These are phyloP conservation scores for Argyrosomus regius DNA, from an alignment of 2,797 vertebrate species.

Conservation along the genomic window DNA sequence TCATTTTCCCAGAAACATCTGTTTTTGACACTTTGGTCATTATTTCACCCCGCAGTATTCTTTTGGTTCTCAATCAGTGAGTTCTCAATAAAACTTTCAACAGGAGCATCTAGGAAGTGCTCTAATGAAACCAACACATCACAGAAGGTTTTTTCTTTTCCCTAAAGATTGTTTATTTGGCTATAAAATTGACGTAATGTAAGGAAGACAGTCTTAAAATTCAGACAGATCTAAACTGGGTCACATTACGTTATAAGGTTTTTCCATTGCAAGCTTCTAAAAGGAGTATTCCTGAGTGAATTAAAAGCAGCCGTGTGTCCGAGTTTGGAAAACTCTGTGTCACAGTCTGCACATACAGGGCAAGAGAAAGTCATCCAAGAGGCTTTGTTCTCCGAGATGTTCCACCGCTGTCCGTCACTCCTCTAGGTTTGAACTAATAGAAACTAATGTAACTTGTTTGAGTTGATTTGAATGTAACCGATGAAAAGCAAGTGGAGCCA, in stretches of 20 bases:
- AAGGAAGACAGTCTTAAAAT: conserved; percentile 58
- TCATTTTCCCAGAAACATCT: conserved; percentile 57
- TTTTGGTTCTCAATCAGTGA: conserved; percentile 34
- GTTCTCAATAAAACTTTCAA: conserved; percentile 57
- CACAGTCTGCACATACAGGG: conserved; percentile 24
- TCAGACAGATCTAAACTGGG: conserved; percentile 69
- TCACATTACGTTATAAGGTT: conserved; percentile 77
- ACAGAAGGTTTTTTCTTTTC: conserved; percentile 34
- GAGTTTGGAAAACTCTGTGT: conserved; percentile 63
- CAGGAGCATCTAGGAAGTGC: conserved; percentile 63
- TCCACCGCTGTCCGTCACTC: background rate
- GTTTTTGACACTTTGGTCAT: conserved; percentile 52
- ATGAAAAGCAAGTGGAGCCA: too few species aligned
- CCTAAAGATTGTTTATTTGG: conserved; percentile 60
- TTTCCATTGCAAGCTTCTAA: conserved; percentile 61
- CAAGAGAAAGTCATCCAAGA: conserved; percentile 2
- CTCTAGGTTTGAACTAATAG: background rate
- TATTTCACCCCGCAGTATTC: conserved; percentile 32
- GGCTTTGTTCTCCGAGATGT: conserved; percentile 25
- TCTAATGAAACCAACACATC: conserved; percentile 55
- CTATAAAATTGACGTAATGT: conserved; percentile 70
- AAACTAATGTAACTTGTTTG: background rate
- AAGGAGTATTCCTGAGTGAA: conserved; percentile 63
- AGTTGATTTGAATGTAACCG: background rate
- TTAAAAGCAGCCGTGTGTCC: conserved; percentile 75